Conservation (phyloP, 2,797 vertebrate genomes). For the Bucorvus abyssinicus region DNA sequence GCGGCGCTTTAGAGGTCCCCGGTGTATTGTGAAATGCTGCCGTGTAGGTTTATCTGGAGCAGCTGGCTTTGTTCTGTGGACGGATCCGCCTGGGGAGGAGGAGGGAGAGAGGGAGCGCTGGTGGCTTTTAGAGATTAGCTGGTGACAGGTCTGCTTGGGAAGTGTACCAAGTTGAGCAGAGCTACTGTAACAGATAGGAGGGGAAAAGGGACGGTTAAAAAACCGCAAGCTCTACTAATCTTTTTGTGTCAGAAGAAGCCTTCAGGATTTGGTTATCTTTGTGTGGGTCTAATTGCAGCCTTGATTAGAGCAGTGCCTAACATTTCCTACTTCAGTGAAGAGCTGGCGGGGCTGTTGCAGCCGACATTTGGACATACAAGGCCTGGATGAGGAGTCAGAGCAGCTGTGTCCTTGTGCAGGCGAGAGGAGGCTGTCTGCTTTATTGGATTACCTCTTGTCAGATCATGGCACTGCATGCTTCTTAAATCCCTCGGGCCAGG, state of each 20-base stretch:
- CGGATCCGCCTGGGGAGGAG: not conserved
- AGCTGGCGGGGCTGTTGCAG: not conserved
- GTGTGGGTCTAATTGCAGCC: not conserved
- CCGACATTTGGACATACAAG: not conserved
- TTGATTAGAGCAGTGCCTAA: not conserved
- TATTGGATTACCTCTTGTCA: slow-evolving; percentile 60
- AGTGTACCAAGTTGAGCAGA: not conserved
- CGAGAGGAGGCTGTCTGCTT: not conserved
- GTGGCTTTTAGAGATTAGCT: slow-evolving; percentile 46
- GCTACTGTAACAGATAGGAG: not conserved
- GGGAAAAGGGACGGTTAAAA: not conserved
- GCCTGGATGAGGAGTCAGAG: slow-evolving; percentile 33
- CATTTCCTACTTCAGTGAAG: not conserved
- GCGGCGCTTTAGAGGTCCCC: not conserved
- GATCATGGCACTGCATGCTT: slow-evolving; percentile 31
- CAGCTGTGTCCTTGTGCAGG: slow-evolving; percentile 52
- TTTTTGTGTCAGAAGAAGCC: not conserved
- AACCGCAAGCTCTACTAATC: not conserved
- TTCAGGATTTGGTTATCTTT: slow-evolving; percentile 20
- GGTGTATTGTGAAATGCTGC: slow-evolving; percentile 1
- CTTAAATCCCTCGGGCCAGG: slow-evolving; percentile 31
- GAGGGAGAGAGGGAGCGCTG: not conserved
- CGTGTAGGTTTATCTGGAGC: slow-evolving; percentile 42
- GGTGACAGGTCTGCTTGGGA: slow-evolving; percentile 30
- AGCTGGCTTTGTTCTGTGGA: slow-evolving; percentile 50